A percentile compares a stretch with the other conserved stretches of the same genome.
phyloP scores from a whole-genome alignment of 2,113 vertebrate genomes.

The Tursiops truncatus region DNA sequence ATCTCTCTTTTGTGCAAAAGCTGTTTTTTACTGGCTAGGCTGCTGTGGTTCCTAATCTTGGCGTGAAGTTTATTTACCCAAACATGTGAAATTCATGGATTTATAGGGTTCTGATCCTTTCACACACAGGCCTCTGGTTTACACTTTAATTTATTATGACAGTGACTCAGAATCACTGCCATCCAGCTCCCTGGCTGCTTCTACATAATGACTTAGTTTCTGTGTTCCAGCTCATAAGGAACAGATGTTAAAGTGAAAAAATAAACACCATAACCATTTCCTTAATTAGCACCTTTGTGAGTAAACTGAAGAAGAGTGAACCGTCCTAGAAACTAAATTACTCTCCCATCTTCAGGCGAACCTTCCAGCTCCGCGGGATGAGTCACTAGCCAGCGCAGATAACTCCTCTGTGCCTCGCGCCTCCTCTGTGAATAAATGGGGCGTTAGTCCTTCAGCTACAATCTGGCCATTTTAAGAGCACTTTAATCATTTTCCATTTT shows the following conservation, averaged over 20 bases:
- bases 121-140: neutral
- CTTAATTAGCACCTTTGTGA: conserved; percentile 66
- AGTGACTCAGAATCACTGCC: neutral
- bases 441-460: neutral
- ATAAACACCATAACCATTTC: conserved; percentile 4
- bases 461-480: conserved; percentile 12
- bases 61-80: neutral
- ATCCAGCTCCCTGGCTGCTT: neutral
- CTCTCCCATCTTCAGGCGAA: neutral
- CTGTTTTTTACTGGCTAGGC: neutral
- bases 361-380: neutral
- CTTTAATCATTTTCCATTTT: neutral
- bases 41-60: neutral
- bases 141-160: neutral
- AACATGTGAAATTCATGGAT: neutral
- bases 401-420: neutral
- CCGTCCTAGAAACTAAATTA: conserved; percentile 5
- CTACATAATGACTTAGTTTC: neutral
- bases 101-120: neutral
- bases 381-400: neutral
- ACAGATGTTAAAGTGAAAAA: conserved; percentile 34
- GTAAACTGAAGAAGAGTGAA: conserved; percentile 35
- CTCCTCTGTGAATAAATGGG: neutral
- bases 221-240: conserved; percentile 9
- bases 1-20: neutral